Evolutionary conservation across 2,797 vertebrate species (phyloP).

Genomic region (Lepilemur septentrionalis): DNA sequence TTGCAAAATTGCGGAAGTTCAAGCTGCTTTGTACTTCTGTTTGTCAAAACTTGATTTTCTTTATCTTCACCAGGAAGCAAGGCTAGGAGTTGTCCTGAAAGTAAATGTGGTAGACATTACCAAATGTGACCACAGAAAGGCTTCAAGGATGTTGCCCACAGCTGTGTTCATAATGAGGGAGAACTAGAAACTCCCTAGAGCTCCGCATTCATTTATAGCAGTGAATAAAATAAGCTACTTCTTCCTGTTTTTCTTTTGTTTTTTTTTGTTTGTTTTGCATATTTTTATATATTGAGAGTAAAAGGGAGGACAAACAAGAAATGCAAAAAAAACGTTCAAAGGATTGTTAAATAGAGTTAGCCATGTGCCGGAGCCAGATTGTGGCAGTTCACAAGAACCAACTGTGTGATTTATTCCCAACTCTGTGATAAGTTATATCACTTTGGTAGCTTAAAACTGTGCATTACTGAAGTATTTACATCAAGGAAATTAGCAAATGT

Average conservation of each 20-base stretch:
- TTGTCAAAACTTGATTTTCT: neutral
- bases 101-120: neutral
- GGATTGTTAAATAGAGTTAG: neutral
- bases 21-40: neutral
- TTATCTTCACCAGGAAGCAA: neutral
- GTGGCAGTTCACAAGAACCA: neutral
- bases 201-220: neutral
- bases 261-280: neutral
- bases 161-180: neutral
- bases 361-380: neutral
- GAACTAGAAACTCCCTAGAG: neutral
- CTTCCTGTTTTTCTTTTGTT: neutral
- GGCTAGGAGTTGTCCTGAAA: neutral
- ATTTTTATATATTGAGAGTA: neutral
- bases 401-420: neutral
- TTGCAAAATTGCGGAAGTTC: constrained; percentile 45
- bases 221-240: neutral
- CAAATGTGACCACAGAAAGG: neutral
- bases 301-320: neutral
- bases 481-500: neutral
- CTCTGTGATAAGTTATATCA: neutral
- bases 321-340: neutral
- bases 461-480: neutral
- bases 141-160: neutral
- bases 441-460: neutral